Evolutionary conservation across 1,140 invertebrate genomes (phyloP).

Genomic region (Dolichoris vasculosae): DNA sequence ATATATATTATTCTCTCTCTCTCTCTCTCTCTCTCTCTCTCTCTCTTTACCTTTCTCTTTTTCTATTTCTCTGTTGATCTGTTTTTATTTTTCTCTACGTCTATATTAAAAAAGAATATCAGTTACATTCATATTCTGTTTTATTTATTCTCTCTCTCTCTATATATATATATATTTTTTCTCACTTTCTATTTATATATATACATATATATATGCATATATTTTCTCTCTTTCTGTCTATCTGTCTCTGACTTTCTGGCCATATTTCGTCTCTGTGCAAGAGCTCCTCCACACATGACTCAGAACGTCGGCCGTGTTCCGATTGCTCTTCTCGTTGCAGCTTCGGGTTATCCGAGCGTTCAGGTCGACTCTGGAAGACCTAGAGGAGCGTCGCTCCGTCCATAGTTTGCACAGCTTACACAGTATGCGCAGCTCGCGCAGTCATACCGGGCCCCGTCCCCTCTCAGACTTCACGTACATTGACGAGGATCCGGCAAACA

Average conservation of each 20-base stretch:
- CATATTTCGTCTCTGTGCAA: constrained; percentile 11
- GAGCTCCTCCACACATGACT: constrained; percentile 29
- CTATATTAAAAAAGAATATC: background rate
- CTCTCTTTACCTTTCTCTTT: background rate
- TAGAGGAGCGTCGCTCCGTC: constrained; percentile 98
- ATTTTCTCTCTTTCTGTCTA: constrained; percentile 28
- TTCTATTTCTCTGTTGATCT: background rate
- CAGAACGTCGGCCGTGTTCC: constrained; percentile 69
- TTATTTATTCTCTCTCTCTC: constrained; percentile 49
- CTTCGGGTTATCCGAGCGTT: constrained; percentile 99
- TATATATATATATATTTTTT: background rate
- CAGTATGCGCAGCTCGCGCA: constrained; percentile 91
- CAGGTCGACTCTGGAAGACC: constrained; percentile 99
- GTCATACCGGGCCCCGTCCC: constrained; percentile 85
- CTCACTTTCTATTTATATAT: too few relatives aligned
- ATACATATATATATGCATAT: too few relatives aligned
- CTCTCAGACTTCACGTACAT: constrained; percentile 93
- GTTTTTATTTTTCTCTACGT: background rate
- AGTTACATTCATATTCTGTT: background rate
- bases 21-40: background rate
- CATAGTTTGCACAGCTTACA: constrained; percentile 98
- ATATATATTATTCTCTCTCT: constrained; percentile 13
- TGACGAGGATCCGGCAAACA: constrained; percentile 87
- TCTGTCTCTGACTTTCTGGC: constrained; percentile 42
- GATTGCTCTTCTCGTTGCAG: constrained; percentile 84